These are phyloP conservation scores for Apodemus speciosus DNA, from an alignment of 2,113 vertebrate genomes.

Conservation along the genomic window DNA sequence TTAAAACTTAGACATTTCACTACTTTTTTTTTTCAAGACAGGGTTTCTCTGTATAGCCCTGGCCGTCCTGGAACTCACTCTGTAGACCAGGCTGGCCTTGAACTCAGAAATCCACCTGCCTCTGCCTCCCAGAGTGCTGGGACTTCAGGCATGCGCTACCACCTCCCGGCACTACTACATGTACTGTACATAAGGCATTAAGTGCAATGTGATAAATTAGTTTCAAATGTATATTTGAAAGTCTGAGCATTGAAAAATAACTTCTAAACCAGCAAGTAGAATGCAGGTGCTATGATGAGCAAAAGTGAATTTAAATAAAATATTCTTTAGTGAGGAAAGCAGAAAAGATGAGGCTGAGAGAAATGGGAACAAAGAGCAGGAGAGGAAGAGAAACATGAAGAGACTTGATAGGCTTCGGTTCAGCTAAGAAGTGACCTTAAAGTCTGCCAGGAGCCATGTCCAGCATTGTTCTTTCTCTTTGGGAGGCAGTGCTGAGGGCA, in stretches of 20 bases:
- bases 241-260: not conserved
- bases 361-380: not conserved
- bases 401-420: not conserved
- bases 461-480: too few relatives aligned
- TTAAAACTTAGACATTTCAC: not conserved
- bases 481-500: too few relatives aligned
- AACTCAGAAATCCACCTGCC: too few relatives aligned
- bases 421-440: not conserved
- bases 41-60: too few relatives aligned
- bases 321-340: not conserved
- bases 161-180: too few relatives aligned
- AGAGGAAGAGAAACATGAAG: not conserved
- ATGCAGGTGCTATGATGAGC: not conserved
- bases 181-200: not conserved
- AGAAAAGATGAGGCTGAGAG: not conserved
- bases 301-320: not conserved
- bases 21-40: too few relatives aligned
- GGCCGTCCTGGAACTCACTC: too few relatives aligned
- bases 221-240: not conserved
- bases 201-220: not conserved
- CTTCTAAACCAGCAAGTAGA: not conserved
- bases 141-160: too few relatives aligned
- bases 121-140: too few relatives aligned
- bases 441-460: too few relatives aligned
- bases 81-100: too few relatives aligned